Conservation (phyloP, 1,140 invertebrate species). For the Leptestheria dahalacensis region DNA sequence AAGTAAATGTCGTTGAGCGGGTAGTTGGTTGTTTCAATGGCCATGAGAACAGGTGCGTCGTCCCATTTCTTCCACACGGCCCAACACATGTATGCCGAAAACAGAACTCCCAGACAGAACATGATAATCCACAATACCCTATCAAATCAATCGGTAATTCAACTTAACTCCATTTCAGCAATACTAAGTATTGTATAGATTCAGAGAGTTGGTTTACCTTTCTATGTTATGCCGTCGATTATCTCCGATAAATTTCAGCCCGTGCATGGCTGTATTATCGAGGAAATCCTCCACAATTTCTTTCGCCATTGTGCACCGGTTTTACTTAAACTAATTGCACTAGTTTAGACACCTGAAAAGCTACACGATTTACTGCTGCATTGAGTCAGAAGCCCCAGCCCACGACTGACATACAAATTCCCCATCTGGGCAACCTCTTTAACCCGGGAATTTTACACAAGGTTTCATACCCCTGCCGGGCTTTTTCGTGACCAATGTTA, state of each 20-base stretch:
- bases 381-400: too few species aligned
- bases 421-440: too few species aligned
- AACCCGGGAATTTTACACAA: too few species aligned
- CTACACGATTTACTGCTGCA: too few species aligned
- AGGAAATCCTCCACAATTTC: conserved; percentile 14
- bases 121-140: conserved; percentile 8
- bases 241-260: conserved; percentile 16
- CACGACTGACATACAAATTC: too few species aligned
- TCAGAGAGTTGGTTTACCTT: conserved; percentile 9
- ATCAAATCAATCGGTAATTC: not conserved
- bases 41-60: conserved; percentile 9
- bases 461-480: too few species aligned
- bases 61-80: conserved; percentile 12
- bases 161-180: not conserved
- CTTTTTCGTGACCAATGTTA: too few species aligned
- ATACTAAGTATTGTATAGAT: not conserved
- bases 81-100: conserved; percentile 10
- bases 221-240: conserved; percentile 9
- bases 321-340: too few species aligned
- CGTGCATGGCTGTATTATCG: conserved; percentile 16
- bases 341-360: too few species aligned
- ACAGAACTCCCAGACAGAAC: conserved; percentile 4
- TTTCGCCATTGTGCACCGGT: not conserved
- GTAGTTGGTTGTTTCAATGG: conserved; percentile 12
- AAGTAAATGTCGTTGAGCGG: conserved; percentile 14